A percentile compares a stretch with the other conserved stretches of the same genome.
Evolutionary conservation across 1,140 invertebrate genomes (phyloP).

Genomic region (Paralvinella palmiformis): DNA sequence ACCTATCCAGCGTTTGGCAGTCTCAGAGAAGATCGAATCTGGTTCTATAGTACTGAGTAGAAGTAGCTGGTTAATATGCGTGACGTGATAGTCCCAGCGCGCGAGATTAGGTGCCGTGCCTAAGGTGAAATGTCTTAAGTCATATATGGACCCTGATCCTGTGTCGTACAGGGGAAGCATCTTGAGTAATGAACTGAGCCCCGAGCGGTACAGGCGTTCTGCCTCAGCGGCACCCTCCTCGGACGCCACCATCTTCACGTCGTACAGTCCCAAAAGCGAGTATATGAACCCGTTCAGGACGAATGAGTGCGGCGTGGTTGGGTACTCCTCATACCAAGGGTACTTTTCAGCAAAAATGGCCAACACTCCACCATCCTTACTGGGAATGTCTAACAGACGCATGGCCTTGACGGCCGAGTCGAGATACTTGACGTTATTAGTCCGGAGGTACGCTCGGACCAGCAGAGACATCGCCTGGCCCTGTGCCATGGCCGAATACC

Average conservation of each 20-base stretch:
- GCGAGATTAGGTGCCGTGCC: conserved; percentile 80
- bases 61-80: conserved; percentile 93
- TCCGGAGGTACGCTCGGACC: conserved; percentile 78
- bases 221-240: conserved; percentile 20
- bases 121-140: conserved; percentile 85
- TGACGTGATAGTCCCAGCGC: conserved; percentile 95
- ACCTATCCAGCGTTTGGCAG: conserved; percentile 86
- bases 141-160: conserved; percentile 93
- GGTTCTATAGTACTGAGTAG: conserved; percentile 81
- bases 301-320: conserved; percentile 87
- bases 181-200: conserved; percentile 80
- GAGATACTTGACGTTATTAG: conserved; percentile 69
- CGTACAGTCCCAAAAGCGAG: conserved; percentile 91
- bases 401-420: conserved; percentile 73
- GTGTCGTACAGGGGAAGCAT: conserved; percentile 91
- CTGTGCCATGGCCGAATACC: conserved; percentile 97
- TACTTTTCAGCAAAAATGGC: conserved; percentile 75
- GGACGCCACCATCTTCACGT: conserved; percentile 62
- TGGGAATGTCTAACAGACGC: conserved; percentile 69
- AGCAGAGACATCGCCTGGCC: conserved; percentile 93
- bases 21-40: conserved; percentile 67
- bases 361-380: conserved; percentile 67
- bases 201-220: conserved; percentile 67
- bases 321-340: conserved; percentile 96
- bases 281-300: conserved; percentile 99